Evolutionary conservation across 35 echinoderm and acorn worm species (phyloP).

Genomic region (Diadema setosum): DNA sequence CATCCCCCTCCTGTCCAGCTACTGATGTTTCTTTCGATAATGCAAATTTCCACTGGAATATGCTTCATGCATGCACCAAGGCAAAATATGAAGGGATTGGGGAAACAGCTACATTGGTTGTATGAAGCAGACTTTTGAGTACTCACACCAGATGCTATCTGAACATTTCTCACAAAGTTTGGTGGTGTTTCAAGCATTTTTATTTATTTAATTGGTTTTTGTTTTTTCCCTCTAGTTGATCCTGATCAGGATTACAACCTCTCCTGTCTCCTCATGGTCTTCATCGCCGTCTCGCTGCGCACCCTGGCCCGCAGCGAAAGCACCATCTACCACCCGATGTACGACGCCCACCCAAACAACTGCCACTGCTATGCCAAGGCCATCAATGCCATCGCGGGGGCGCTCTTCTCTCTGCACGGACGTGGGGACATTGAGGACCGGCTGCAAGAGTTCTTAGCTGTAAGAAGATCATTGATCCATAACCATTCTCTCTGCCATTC

Average conservation of each 20-base stretch:
- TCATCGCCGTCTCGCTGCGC: constrained; percentile 79
- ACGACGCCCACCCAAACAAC: constrained; percentile 96
- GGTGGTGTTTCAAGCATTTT: no score
- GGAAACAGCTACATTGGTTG: no score
- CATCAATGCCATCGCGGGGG: constrained; percentile 91
- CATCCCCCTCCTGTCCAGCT: no score
- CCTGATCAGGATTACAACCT: constrained; percentile 81
- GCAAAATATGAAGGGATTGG: no score
- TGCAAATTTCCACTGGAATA: no score
- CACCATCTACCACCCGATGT: constrained; percentile 68
- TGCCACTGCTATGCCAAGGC: constrained; percentile 95
- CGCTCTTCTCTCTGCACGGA: constrained; percentile 85
- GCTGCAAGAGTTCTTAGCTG: constrained; percentile 91
- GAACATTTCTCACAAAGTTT: no score
- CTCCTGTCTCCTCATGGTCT: constrained; percentile 96
- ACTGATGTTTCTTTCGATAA: no score
- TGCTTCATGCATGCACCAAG: no score
- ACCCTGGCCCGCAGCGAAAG: constrained; percentile 62
- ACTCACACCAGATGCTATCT: no score
- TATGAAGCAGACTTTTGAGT: no score
- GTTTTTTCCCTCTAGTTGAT: constrained; percentile 34
- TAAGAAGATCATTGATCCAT: background rate
- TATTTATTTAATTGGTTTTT: no score
- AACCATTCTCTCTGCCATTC: background rate
- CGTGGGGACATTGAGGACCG: constrained; percentile 86